Conservation (phyloP, 2,797 vertebrate genomes). For the Syngnathus rostellatus region DNA sequence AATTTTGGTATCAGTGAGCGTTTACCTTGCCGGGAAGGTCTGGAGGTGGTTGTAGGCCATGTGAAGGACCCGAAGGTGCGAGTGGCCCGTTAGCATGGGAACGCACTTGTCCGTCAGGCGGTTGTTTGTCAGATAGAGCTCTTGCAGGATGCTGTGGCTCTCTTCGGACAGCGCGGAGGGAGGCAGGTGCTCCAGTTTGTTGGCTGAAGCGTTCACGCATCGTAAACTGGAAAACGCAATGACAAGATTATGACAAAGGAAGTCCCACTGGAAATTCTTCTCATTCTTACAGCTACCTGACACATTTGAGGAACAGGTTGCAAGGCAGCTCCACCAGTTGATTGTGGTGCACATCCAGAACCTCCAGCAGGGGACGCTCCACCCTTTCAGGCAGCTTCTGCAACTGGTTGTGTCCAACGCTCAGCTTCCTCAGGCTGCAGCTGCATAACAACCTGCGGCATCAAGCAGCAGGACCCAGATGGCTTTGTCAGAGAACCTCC, state of each 20-base stretch:
- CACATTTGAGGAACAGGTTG: slow-evolving; percentile 87
- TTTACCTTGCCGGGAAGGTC: slow-evolving; percentile 92
- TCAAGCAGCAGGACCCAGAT: slow-evolving; percentile 11
- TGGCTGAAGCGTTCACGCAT: slow-evolving; percentile 89
- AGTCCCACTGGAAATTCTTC: not conserved
- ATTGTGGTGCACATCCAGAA: slow-evolving; percentile 92
- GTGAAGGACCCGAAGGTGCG: slow-evolving; percentile 85
- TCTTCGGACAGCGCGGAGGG: slow-evolving; percentile 89
- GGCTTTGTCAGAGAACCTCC: slow-evolving; percentile 11
- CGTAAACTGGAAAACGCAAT: slow-evolving; percentile 69
- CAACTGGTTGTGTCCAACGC: slow-evolving; percentile 84
- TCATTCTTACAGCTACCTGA: slow-evolving; percentile 70
- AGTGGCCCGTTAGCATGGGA: slow-evolving; percentile 85
- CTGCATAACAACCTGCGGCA: slow-evolving; percentile 82
- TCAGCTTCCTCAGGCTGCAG: slow-evolving; percentile 84
- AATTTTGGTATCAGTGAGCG: not conserved
- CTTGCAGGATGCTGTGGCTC: slow-evolving; percentile 86
- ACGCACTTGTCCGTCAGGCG: slow-evolving; percentile 92
- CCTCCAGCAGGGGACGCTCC: slow-evolving; percentile 83
- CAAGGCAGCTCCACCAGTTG: slow-evolving; percentile 86
- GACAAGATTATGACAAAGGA: not conserved
- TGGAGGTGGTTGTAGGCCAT: slow-evolving; percentile 95
- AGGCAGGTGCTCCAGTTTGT: slow-evolving; percentile 90
- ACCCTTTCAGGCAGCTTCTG: slow-evolving; percentile 83
- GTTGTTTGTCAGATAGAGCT: slow-evolving; percentile 94